These are phyloP conservation scores for Xanthia togata DNA, from an alignment of 2,888 invertebrate species.

Conservation along the genomic window DNA sequence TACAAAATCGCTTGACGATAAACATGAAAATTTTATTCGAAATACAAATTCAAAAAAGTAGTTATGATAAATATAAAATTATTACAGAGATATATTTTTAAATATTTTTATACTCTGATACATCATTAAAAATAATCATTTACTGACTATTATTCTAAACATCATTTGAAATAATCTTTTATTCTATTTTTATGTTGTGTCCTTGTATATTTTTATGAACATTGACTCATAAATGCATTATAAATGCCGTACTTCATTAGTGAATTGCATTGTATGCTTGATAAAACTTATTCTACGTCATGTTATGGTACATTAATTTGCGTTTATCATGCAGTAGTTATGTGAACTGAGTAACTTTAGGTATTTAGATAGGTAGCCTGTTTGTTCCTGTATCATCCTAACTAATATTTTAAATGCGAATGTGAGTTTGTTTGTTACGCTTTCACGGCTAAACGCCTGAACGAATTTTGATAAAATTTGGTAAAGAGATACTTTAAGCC, in stretches of 20 bases:
- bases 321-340: not conserved
- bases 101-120: not conserved
- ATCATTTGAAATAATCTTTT: not conserved
- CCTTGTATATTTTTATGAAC: not conserved
- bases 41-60: too few relatives aligned
- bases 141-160: not conserved
- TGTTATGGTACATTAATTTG: not conserved
- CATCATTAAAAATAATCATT: not conserved
- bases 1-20: too few relatives aligned
- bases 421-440: too few relatives aligned
- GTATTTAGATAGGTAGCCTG: too few relatives aligned
- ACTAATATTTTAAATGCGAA: too few relatives aligned
- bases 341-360: not conserved
- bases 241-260: not conserved
- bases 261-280: not conserved
- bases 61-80: too few relatives aligned
- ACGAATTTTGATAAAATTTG: too few relatives aligned
- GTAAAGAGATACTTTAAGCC: too few relatives aligned
- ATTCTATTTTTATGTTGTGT: not conserved
- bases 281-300: not conserved
- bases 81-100: too few relatives aligned
- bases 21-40: too few relatives aligned
- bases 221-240: slow-evolving; percentile 19
- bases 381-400: too few relatives aligned
- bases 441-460: too few relatives aligned